Evolutionary conservation across 2,797 vertebrate species (phyloP).

Genomic region (Ataeniobius toweri): DNA sequence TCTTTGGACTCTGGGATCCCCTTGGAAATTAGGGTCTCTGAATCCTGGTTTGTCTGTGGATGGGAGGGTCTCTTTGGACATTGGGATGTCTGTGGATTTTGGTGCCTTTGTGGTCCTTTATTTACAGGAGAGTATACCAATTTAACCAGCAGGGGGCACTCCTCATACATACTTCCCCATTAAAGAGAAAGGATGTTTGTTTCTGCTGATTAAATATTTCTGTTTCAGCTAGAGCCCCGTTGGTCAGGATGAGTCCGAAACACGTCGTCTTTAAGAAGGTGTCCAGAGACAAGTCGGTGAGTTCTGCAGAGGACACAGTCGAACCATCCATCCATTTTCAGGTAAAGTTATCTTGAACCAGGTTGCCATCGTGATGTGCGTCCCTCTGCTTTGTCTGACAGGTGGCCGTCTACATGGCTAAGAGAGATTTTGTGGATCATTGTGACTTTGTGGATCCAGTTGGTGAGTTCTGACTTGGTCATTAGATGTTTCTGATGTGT

Average conservation of each 20-base stretch:
- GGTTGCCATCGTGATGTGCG: neutral
- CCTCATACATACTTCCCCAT: neutral
- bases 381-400: constrained; percentile 51
- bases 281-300: constrained; percentile 90
- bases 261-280: constrained; percentile 88
- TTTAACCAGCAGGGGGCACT: neutral
- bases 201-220: neutral
- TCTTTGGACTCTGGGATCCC: no score
- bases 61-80: no score
- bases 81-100: no score
- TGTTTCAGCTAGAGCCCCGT: constrained; percentile 16
- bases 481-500: neutral
- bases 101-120: neutral
- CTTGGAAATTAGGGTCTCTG: no score
- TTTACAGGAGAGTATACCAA: neutral
- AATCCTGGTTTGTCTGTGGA: no score
- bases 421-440: constrained; percentile 90
- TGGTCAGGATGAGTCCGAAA: constrained; percentile 75
- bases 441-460: constrained; percentile 86
- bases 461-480: constrained; percentile 79
- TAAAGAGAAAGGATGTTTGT: neutral
- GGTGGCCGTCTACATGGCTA: constrained; percentile 90
- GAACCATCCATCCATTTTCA: neutral
- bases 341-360: neutral
- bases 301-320: constrained; percentile 40